Percentiles rank a stretch among this genome's conserved stretches.
Evolutionary conservation across 1,140 invertebrate genomes (phyloP).

Genomic region (Pseudomyrmex concolor): DNA sequence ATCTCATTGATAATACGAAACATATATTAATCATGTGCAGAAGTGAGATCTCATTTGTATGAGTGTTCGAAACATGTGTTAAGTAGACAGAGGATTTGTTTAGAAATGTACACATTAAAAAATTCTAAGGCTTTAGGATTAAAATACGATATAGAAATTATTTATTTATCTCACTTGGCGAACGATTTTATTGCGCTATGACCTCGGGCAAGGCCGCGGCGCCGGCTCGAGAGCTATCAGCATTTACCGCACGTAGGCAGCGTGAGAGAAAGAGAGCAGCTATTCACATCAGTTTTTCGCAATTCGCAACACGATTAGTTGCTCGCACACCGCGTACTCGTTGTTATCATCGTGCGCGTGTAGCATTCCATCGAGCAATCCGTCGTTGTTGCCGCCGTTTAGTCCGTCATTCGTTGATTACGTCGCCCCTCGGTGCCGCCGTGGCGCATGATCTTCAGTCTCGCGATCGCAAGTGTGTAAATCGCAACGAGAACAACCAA

Average conservation of each 20-base stretch:
- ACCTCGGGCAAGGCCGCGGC: not conserved
- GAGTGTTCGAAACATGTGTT: too few species aligned
- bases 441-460: conserved; percentile 41
- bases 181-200: too few species aligned
- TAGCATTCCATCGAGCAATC: conserved; percentile 56
- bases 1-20: too few species aligned
- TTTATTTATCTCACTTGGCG: too few species aligned
- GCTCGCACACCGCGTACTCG: conserved; percentile 36
- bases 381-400: conserved; percentile 36
- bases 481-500: conserved; percentile 20
- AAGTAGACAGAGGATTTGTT: too few species aligned
- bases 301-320: conserved; percentile 37
- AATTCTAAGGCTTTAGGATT: too few species aligned
- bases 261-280: too few species aligned
- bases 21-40: too few species aligned
- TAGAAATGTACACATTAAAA: too few species aligned
- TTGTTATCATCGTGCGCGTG: conserved; percentile 69
- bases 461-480: conserved; percentile 33
- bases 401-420: conserved; percentile 52
- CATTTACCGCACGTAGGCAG: too few species aligned
- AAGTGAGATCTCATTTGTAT: too few species aligned
- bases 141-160: too few species aligned
- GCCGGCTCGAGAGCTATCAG: not conserved
- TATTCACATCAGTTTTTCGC: not conserved
- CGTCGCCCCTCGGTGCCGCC: not conserved